A percentile compares a stretch with the other conserved stretches of the same genome.
Conservation (phyloP, 2,888 invertebrate species). For the Andrena trimmerana region DNA sequence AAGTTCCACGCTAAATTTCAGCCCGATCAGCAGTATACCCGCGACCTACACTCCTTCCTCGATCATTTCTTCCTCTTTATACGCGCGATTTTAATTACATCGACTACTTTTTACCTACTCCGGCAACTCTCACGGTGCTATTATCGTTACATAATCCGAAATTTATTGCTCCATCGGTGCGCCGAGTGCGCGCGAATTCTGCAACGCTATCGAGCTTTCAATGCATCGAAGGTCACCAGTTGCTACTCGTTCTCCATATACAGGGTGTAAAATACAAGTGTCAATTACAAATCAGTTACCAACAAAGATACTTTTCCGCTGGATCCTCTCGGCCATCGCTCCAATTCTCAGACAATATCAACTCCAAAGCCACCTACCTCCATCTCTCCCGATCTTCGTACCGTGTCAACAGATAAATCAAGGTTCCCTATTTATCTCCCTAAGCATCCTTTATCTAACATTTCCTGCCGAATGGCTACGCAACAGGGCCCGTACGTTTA, state of each 20-base stretch:
- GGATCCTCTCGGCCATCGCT: not conserved
- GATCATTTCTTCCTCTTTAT: slow-evolving; percentile 23
- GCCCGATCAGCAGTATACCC: not conserved
- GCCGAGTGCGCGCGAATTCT: slow-evolving; percentile 14
- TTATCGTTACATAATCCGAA: slow-evolving; percentile 1
- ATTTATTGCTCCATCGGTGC: slow-evolving; percentile 15
- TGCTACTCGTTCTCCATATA: slow-evolving; percentile 11
- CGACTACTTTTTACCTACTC: slow-evolving; percentile 17
- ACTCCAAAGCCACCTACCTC: not conserved
- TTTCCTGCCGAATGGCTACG: not conserved
- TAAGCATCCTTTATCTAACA: not conserved
- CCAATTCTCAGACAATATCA: not conserved
- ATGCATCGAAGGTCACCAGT: slow-evolving; percentile 56
- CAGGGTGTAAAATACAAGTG: not conserved
- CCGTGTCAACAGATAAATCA: not conserved
- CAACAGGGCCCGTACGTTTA: not conserved
- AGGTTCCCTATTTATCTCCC: not conserved
- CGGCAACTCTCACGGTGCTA: slow-evolving; percentile 15
- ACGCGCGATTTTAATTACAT: slow-evolving; percentile 23
- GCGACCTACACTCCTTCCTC: slow-evolving; percentile 26
- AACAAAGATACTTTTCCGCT: not conserved
- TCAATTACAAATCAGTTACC: not conserved
- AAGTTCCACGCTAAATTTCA: slow-evolving; percentile 28
- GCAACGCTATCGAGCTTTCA: not conserved
- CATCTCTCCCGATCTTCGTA: not conserved